Conservation (phyloP, 2,797 vertebrate species). For the Arnoldichthys spilopterus region DNA sequence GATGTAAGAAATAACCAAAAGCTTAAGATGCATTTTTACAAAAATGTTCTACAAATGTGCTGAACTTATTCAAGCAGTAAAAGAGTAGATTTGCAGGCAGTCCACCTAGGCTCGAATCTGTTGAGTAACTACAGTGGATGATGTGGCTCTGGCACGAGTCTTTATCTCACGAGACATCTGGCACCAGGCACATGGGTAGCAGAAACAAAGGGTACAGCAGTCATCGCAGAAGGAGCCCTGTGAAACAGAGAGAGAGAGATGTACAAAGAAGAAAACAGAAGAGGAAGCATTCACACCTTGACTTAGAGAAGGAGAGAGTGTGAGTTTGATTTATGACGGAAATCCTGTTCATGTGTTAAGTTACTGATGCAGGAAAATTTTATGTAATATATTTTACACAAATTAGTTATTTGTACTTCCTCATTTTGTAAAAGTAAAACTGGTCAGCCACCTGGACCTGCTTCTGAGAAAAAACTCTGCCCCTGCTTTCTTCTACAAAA, state of each 20-base stretch:
- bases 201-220: conserved; percentile 59
- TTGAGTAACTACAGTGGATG: conserved; percentile 59
- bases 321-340: not conserved
- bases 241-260: not conserved
- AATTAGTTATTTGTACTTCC: not conserved
- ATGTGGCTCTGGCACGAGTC: conserved; percentile 20
- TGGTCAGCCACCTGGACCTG: not conserved
- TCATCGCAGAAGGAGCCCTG: conserved; percentile 75
- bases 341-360: not conserved
- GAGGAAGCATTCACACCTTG: not conserved
- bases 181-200: conserved; percentile 71
- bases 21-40: not conserved
- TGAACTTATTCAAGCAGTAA: not conserved
- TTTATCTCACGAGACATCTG: conserved; percentile 76
- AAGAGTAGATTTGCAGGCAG: not conserved
- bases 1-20: too few species aligned
- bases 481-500: not conserved
- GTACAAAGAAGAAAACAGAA: too few species aligned
- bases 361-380: not conserved
- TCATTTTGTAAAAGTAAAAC: not conserved
- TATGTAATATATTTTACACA: not conserved
- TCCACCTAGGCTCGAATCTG: conserved; percentile 42
- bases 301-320: not conserved
- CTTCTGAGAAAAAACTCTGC: not conserved
- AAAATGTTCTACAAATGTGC: not conserved